Evolutionary conservation across 2,113 vertebrate genomes (phyloP).

Genomic region (Boleophthalmus pectinirostris): DNA sequence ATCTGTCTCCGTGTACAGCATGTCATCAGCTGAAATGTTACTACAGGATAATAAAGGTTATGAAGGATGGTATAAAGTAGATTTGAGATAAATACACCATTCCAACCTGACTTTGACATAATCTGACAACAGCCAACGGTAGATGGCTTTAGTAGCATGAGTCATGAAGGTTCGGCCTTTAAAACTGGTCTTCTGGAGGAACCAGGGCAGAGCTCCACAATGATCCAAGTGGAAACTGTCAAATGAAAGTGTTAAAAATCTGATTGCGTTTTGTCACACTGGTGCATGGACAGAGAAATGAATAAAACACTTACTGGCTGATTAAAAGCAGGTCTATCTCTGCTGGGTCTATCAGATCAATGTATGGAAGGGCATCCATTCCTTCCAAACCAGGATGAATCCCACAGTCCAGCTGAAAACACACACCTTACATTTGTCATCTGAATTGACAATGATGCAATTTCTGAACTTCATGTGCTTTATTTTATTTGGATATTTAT

Average conservation of each 20-base stretch:
- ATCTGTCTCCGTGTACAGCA: constrained; percentile 97
- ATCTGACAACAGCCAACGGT: constrained; percentile 97
- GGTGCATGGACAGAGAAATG: neutral
- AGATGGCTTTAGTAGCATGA: constrained; percentile 99
- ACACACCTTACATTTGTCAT: neutral
- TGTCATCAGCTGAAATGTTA: constrained; percentile 98
- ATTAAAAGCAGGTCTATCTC: constrained; percentile 97
- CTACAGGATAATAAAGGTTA: constrained; percentile 59
- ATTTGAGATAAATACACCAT: too few relatives aligned
- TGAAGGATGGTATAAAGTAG: neutral
- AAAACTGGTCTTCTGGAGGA: constrained; percentile 98
- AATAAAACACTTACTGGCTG: constrained; percentile 87
- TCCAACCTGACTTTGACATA: constrained; percentile 97
- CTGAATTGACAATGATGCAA: neutral
- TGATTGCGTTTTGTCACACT: neutral
- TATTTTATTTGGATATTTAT: too few relatives aligned
- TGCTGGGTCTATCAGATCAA: constrained; percentile 96
- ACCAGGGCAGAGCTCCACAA: constrained; percentile 97
- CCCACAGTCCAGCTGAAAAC: constrained; percentile 90
- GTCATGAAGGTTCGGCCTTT: constrained; percentile 99
- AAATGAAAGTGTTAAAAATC: neutral
- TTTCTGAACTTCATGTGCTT: neutral
- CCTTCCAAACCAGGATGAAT: constrained; percentile 97
- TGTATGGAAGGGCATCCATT: constrained; percentile 98
- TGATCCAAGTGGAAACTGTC: constrained; percentile 96